Percentiles rank a stretch among this genome's conserved stretches.
These are phyloP conservation scores for Pavo muticus DNA, from an alignment of 2,113 vertebrate genomes.

Conservation along the genomic window DNA sequence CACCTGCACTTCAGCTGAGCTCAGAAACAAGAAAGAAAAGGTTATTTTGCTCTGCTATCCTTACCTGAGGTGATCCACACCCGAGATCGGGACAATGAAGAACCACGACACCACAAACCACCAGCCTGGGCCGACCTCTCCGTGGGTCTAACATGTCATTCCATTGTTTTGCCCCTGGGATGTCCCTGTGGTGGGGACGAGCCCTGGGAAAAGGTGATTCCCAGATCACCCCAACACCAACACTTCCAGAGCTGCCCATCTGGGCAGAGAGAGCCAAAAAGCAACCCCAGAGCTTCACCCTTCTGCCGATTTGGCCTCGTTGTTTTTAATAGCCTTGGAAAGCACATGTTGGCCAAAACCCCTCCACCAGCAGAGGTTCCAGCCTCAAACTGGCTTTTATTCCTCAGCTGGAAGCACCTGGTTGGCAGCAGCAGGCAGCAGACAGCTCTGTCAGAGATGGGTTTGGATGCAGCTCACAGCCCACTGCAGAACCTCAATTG, in stretches of 20 bases:
- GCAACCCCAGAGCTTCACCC: neutral
- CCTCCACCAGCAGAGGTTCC: neutral
- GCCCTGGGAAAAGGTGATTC: neutral
- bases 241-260: neutral
- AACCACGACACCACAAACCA: too few species aligned
- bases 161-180: too few species aligned
- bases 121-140: too few species aligned
- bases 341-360: neutral
- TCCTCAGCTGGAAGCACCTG: neutral
- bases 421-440: neutral
- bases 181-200: too few species aligned
- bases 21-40: too few species aligned
- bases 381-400: neutral
- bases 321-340: neutral
- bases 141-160: too few species aligned
- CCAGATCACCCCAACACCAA: neutral
- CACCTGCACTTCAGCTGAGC: too few species aligned
- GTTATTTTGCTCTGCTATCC: too few species aligned
- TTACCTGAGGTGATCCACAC: too few species aligned
- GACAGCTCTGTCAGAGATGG: neutral
- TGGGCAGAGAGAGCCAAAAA: neutral
- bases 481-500: neutral
- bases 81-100: too few species aligned
- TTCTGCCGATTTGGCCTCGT: neutral
- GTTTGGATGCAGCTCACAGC: neutral